Conservation (phyloP, 2,888 invertebrate species). For the Folsomia candida region DNA sequence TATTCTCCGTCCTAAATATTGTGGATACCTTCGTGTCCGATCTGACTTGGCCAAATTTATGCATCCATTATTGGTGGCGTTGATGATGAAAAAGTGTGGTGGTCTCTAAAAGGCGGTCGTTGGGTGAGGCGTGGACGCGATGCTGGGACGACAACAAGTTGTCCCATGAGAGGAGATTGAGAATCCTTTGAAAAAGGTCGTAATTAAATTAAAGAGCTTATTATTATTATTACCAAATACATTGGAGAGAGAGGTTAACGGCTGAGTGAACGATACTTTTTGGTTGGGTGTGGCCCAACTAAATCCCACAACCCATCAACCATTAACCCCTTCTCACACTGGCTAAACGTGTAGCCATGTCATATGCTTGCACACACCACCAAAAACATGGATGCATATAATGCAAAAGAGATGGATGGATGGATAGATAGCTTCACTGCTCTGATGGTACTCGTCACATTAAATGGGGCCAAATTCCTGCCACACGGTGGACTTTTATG, state of each 20-base stretch:
- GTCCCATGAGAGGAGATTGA: neutral
- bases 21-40: too few species aligned
- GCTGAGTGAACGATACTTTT: neutral
- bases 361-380: too few species aligned
- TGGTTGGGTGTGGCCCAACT: neutral
- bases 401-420: too few species aligned
- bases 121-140: neutral
- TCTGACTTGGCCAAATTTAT: too few species aligned
- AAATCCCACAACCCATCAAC: neutral
- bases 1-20: too few species aligned
- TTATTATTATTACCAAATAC: neutral
- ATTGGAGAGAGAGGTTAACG: neutral
- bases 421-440: too few species aligned
- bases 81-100: neutral
- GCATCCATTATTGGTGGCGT: too few species aligned
- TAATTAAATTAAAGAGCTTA: slow-evolving; percentile 6
- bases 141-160: slow-evolving; percentile 6
- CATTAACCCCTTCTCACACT: neutral
- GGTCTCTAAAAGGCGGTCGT: neutral
- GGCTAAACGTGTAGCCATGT: neutral
- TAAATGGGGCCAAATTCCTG: slow-evolving; percentile 5
- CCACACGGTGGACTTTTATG: neutral
- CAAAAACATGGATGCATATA: neutral
- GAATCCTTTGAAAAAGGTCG: slow-evolving; percentile 3
- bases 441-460: neutral